These are phyloP conservation scores for Slavum lentiscoides DNA, from an alignment of 2,888 invertebrate genomes.

Conservation along the genomic window DNA sequence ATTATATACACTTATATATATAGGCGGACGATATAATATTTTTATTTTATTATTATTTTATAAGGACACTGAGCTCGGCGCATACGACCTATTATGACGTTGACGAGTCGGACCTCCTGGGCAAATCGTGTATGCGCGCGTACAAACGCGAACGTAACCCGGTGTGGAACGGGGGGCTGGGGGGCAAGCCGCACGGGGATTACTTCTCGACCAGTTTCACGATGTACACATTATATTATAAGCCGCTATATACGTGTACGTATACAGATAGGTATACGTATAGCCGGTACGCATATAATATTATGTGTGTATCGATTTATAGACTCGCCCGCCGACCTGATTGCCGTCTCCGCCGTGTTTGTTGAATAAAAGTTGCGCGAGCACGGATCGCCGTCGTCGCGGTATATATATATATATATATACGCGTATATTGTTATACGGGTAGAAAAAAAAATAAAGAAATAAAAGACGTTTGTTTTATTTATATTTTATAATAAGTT, in stretches of 20 bases:
- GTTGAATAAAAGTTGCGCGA: slow-evolving; percentile 21
- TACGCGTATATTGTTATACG: slow-evolving; percentile 22
- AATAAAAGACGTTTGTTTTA: slow-evolving; percentile 12
- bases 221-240: slow-evolving; percentile 25
- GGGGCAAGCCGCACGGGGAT: slow-evolving; percentile 13
- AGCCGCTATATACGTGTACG: background rate
- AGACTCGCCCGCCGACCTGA: slow-evolving; percentile 50
- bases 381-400: slow-evolving; percentile 23
- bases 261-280: background rate
- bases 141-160: background rate
- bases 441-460: slow-evolving; percentile 4
- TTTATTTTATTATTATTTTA: background rate
- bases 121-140: slow-evolving; percentile 26
- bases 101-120: slow-evolving; percentile 52
- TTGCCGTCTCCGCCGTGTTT: slow-evolving; percentile 46
- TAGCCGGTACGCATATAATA: background rate
- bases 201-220: slow-evolving; percentile 42
- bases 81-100: slow-evolving; percentile 36
- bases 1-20: too few species aligned
- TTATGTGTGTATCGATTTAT: slow-evolving; percentile 50
- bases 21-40: background rate
- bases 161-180: background rate
- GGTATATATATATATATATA: slow-evolving; percentile 6
- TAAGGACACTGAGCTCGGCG: slow-evolving; percentile 3
- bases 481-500: background rate